Conservation (phyloP, 2,888 invertebrate species). For the Leptinotarsa rubiginosa region DNA sequence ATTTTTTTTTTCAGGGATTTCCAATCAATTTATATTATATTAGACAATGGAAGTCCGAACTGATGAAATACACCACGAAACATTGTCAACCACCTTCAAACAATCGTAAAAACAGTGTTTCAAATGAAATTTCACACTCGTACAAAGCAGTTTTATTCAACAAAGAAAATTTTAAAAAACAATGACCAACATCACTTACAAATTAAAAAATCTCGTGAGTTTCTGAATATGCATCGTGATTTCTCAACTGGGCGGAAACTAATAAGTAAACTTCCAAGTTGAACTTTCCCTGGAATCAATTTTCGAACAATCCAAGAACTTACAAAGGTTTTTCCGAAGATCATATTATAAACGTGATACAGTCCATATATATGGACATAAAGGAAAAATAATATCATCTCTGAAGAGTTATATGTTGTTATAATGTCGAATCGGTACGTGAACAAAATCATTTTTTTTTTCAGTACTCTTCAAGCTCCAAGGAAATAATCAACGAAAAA, state of each 20-base stretch:
- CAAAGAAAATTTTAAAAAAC: constrained; percentile 13
- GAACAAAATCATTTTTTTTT: background rate
- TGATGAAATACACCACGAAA: no score
- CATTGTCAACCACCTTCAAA: no score
- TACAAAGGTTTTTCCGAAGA: background rate
- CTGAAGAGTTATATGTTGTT: no score
- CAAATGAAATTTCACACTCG: background rate
- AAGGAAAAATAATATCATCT: no score
- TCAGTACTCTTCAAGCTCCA: no score
- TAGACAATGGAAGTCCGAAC: no score
- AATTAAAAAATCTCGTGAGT: constrained; percentile 17
- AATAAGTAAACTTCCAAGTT: background rate
- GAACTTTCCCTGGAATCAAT: background rate
- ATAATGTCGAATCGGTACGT: background rate
- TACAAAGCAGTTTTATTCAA: constrained; percentile 20
- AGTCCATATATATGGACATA: no score
- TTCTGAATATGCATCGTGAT: background rate
- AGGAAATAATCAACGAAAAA: background rate
- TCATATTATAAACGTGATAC: no score
- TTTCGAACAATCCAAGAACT: background rate
- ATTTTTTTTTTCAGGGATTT: no score
- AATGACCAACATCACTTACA: constrained; percentile 16
- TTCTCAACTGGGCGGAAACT: no score
- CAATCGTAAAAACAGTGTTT: background rate
- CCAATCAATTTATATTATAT: no score